Conservation (phyloP, 2,113 vertebrate genomes). For the Neolamprologus variostigma region DNA sequence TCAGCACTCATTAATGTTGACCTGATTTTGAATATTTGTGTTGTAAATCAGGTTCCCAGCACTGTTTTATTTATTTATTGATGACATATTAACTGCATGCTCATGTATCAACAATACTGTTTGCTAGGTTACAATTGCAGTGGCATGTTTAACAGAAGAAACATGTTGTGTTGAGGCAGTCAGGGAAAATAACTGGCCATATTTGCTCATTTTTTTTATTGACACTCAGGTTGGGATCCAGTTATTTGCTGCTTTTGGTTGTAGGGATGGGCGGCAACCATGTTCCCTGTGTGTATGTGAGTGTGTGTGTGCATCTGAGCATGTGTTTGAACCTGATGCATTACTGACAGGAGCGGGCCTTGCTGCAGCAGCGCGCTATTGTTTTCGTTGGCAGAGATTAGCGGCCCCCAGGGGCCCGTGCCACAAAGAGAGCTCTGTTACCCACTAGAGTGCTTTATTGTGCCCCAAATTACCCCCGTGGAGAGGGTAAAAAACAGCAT, state of each 20-base stretch:
- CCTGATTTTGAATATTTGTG: not conserved
- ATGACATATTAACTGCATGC: not conserved
- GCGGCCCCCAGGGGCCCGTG: conserved; percentile 81
- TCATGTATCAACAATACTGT: not conserved
- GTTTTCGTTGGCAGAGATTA: conserved; percentile 90
- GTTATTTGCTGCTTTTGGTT: conserved; percentile 73
- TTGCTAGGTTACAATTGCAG: not conserved
- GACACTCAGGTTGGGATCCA: conserved; percentile 57
- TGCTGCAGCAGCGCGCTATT: conserved; percentile 81
- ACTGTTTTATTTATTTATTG: not conserved
- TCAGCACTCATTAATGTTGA: not conserved
- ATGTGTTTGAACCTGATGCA: conserved; percentile 70
- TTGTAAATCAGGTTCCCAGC: not conserved
- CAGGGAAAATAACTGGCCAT: not conserved
- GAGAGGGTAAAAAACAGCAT: conserved; percentile 80
- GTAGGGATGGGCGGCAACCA: not conserved
- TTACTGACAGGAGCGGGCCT: conserved; percentile 80
- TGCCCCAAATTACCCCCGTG: conserved; percentile 86
- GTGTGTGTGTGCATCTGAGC: not conserved
- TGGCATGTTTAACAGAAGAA: not conserved
- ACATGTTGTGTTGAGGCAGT: not conserved
- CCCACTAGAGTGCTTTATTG: conserved; percentile 86
- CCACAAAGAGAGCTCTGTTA: conserved; percentile 96
- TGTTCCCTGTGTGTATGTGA: not conserved
- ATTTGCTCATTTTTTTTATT: conserved; percentile 68